Evolutionary conservation across 2,888 invertebrate genomes (phyloP).

Genomic region (Criorhina ranunculi): DNA sequence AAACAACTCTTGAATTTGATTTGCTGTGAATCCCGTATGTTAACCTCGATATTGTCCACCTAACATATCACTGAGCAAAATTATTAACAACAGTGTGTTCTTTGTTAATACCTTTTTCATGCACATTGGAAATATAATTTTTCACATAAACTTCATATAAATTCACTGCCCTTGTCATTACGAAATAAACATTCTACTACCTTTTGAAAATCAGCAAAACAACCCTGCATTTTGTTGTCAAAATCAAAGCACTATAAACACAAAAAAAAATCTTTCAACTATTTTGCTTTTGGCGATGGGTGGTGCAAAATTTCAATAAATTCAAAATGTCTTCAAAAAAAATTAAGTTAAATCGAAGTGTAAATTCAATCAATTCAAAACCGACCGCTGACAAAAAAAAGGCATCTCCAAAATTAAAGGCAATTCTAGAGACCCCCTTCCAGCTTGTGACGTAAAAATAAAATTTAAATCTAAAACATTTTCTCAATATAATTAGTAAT

Average conservation of each 20-base stretch:
- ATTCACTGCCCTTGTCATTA: no score
- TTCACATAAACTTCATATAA: no score
- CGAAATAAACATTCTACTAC: background rate
- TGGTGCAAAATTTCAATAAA: background rate
- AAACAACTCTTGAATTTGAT: no score
- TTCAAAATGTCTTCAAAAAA: constrained; percentile 29
- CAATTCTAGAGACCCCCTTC: constrained; percentile 50
- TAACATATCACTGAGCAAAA: no score
- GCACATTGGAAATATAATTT: no score
- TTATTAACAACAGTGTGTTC: no score
- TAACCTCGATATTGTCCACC: no score
- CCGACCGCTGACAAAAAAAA: constrained; percentile 29
- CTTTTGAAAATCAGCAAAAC: background rate
- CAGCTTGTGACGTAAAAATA: constrained; percentile 23
- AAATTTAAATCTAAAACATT: background rate
- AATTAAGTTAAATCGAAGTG: constrained; percentile 30
- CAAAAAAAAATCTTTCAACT: no score
- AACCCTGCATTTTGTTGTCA: constrained; percentile 1
- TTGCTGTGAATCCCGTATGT: no score
- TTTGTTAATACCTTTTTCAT: no score
- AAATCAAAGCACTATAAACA: no score
- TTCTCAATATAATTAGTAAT: background rate
- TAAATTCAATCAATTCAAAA: constrained; percentile 31
- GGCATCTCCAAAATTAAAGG: constrained; percentile 41
- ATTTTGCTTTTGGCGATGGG: no score